Percentiles rank a stretch among this genome's conserved stretches.
Conservation (phyloP, 2,113 vertebrate genomes). For the Alces alces region DNA sequence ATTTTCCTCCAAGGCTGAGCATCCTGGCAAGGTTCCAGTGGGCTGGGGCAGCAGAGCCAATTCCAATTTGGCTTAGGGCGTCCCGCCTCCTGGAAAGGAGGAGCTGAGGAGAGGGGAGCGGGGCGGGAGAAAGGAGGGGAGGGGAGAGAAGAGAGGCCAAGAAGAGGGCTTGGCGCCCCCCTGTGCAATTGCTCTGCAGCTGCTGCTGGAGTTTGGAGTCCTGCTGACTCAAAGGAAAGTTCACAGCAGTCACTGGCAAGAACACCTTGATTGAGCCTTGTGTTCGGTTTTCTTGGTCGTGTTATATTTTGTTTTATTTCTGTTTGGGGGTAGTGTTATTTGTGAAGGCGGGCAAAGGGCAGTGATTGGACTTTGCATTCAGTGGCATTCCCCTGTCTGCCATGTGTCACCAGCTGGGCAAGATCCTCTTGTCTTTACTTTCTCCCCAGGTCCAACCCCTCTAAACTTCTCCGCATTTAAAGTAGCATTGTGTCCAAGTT, state of each 20-base stretch:
- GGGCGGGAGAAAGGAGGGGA: background rate
- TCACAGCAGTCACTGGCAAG: background rate
- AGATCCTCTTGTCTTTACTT: background rate
- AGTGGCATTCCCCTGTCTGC: rapidly evolving
- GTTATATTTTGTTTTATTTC: background rate
- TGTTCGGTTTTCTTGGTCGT: background rate
- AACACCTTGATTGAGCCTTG: background rate
- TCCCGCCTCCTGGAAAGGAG: background rate
- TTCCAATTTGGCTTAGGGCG: background rate
- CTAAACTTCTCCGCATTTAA: background rate
- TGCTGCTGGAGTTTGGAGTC: background rate
- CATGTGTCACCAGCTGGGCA: rapidly evolving
- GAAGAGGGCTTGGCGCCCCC: background rate
- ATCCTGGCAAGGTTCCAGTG: background rate
- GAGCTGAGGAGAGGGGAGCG: background rate
- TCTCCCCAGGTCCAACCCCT: background rate
- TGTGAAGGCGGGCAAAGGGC: background rate
- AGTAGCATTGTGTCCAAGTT: background rate
- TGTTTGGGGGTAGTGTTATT: background rate
- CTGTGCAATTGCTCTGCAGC: rapidly evolving
- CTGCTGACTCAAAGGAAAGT: background rate
- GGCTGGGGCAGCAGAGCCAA: background rate
- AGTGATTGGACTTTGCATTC: background rate
- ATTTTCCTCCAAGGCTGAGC: rapidly evolving
- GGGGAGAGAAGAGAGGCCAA: rapidly evolving